Conservation (phyloP, 64 coral and sea anemone genomes). For the Stichodactyla helianthus region DNA sequence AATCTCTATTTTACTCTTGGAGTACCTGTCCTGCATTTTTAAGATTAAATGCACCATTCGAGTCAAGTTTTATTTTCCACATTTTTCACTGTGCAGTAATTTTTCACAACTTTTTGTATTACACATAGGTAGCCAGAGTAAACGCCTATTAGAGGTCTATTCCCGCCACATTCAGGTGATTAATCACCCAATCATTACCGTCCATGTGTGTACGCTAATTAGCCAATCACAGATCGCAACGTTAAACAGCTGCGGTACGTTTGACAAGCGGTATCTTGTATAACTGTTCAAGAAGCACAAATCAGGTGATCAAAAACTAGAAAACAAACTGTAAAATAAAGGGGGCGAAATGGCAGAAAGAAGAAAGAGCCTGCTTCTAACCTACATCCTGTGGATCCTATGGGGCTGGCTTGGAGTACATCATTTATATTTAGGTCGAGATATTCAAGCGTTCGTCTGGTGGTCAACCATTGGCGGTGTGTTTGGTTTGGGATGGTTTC, state of each 20-base stretch:
- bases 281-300: not conserved
- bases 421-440: slow-evolving; percentile 91
- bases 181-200: not conserved
- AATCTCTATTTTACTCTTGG: too few species aligned
- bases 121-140: too few species aligned
- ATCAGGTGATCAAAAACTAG: not conserved
- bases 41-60: too few species aligned
- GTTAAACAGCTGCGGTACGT: slow-evolving; percentile 25
- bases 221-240: slow-evolving; percentile 62
- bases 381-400: slow-evolving; percentile 83
- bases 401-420: slow-evolving; percentile 94
- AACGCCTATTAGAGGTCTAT: too few species aligned
- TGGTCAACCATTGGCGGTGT: slow-evolving; percentile 95
- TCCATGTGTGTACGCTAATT: not conserved
- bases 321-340: not conserved
- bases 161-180: too few species aligned
- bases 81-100: too few species aligned
- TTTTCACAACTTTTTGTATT: too few species aligned
- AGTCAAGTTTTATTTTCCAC: too few species aligned
- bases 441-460: slow-evolving; percentile 96
- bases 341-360: slow-evolving; percentile 45
- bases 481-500: slow-evolving; percentile 91
- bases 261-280: slow-evolving; percentile 36
- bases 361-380: slow-evolving; percentile 79
- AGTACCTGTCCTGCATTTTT: too few species aligned